A percentile compares a stretch with the other conserved stretches of the same genome.
Evolutionary conservation across 2,797 vertebrate species (phyloP).

Genomic region (Orientallactaga sibirica): DNA sequence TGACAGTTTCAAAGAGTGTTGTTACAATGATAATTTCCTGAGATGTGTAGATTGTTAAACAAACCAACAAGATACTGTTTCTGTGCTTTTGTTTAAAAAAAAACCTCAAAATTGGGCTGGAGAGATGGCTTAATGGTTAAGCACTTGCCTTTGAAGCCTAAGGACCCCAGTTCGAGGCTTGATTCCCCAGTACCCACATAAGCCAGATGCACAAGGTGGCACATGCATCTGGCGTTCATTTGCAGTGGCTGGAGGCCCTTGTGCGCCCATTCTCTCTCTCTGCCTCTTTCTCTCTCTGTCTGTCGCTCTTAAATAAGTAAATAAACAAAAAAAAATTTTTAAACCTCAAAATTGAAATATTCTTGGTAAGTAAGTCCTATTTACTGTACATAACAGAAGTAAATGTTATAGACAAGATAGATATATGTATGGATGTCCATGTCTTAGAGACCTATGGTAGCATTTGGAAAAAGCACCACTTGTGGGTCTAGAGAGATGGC

Average conservation of each 20-base stretch:
- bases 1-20: conserved; percentile 50
- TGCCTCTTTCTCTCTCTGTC: no score
- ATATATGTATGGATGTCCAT: not conserved
- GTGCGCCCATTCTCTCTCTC: no score
- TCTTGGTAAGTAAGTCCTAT: conserved; percentile 46
- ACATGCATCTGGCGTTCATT: no score
- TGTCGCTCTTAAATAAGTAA: no score
- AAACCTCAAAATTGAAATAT: conserved; percentile 3
- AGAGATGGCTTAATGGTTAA: no score
- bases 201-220: no score
- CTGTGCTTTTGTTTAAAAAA: not conserved
- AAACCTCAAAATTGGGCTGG: not conserved
- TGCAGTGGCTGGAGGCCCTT: no score
- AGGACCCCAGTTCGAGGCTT: no score
- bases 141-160: no score
- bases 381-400: not conserved
- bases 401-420: conserved; percentile 32
- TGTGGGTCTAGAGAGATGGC: not conserved
- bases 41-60: not conserved
- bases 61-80: conserved; percentile 41
- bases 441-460: conserved; percentile 22
- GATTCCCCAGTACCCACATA: no score
- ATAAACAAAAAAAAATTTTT: no score
- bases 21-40: conserved; percentile 49
- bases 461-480: conserved; percentile 48